Evolutionary conservation across 1,140 invertebrate genomes (phyloP), one percentile per base, ranked within the genome.

Genomic region (Drosophila seguyi): DNA sequence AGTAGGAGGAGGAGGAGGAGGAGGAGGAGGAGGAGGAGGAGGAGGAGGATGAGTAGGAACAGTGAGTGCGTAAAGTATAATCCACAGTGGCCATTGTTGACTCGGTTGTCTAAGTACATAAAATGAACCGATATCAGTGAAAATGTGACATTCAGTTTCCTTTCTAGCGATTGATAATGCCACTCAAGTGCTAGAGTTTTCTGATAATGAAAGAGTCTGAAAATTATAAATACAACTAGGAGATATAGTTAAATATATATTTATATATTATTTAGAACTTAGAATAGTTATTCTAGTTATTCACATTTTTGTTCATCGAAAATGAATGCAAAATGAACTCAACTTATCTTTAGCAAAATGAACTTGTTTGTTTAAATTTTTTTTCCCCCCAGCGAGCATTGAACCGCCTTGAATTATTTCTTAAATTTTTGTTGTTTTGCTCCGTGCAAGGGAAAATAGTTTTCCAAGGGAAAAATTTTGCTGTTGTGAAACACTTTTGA

Each of bases 401-500:
- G 48, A 52, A 52, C 48, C 29, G 50, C 29, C 31, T 53, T 36
- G 50, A 53, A 22, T 34, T 31, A 31, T 31, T 31, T 31, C 31
- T 4, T 11, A 31, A 31, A 11, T 31, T 11, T 31, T 11, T 31
- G 10, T 31, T 44, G 6, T 52, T 52, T 8, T 14, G 18, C 8
- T n/a, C n/a, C n/a, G 47, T 34, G 18, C 3, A 53, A 25, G 6
- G 16, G 20, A 34, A 41, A 42, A 63, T 61, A 42, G 27, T 63
- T 63, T 31, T 48, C 47, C 59, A 27, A n/a, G 38, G 29, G 27
- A 14, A 14, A 62, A 63, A 63, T 0, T 44, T 34, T 31, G 62
- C 27, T 44, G 50, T 61, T 36, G 31, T 56, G 59, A 61, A 61
- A 61, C 38, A 45, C 29, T 67, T 69, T 69, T 69, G 66, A 69